phyloP scores from a whole-genome alignment of 1,140 invertebrate genomes.

The Polypedilum pembai region DNA sequence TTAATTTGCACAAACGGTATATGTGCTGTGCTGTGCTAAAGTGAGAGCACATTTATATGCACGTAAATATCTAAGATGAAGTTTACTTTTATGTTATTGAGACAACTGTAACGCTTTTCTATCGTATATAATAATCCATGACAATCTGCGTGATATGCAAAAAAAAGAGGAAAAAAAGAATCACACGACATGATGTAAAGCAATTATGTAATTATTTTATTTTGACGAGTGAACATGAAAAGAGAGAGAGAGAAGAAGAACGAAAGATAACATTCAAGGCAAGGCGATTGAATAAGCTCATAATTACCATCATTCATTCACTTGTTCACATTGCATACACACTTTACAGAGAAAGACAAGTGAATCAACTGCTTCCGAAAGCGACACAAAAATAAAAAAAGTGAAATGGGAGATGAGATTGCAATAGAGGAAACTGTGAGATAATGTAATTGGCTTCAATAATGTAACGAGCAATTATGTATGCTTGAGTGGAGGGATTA shows the following conservation, averaged over 20 bases:
- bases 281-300: slow-evolving; percentile 16
- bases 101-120: no score
- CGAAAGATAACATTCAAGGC: slow-evolving; percentile 6
- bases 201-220: slow-evolving; percentile 15
- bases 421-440: neutral
- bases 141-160: neutral
- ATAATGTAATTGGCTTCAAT: neutral
- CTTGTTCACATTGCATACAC: no score
- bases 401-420: slow-evolving; percentile 3
- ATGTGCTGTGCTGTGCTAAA: neutral
- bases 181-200: neutral
- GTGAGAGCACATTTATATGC: no score
- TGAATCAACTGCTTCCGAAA: neutral
- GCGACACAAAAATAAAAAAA: neutral
- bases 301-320: neutral
- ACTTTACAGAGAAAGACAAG: neutral
- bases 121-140: no score
- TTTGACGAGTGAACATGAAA: neutral
- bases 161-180: neutral
- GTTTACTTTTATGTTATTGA: no score
- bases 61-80: no score
- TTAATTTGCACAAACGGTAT: neutral
- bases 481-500: neutral
- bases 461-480: neutral
- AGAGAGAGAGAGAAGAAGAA: neutral